These are phyloP conservation scores for Dioctria linearis DNA, from an alignment of 2,888 invertebrate species.

Conservation along the genomic window DNA sequence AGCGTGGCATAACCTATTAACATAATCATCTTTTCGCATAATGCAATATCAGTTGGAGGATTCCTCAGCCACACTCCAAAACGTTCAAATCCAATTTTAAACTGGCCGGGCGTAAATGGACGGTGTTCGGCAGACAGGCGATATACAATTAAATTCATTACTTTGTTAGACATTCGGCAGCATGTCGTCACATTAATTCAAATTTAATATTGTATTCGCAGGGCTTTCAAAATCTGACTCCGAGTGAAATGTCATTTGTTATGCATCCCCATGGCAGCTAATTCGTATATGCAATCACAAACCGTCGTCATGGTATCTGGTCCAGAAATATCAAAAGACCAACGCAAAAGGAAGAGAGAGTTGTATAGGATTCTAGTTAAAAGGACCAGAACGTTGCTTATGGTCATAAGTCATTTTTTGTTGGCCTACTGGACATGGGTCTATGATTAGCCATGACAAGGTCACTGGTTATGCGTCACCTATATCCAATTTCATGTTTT, in stretches of 20 bases:
- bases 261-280: neutral
- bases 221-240: neutral
- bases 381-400: neutral
- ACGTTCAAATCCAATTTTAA: neutral
- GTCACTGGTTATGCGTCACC: neutral
- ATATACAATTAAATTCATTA: conserved; percentile 3
- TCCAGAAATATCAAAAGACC: neutral
- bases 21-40: conserved; percentile 1
- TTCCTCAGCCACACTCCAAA: neutral
- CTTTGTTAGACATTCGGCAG: neutral
- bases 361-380: no score
- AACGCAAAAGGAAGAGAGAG: neutral
- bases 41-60: neutral
- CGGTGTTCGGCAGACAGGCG: neutral
- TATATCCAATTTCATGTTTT: neutral
- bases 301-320: neutral
- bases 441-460: neutral
- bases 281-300: neutral
- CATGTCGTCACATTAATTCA: conserved; percentile 5
- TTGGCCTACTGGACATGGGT: neutral
- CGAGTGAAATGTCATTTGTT: neutral
- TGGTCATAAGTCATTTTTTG: neutral
- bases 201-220: neutral
- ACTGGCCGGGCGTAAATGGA: neutral
- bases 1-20: neutral